Base-by-base conservation (phyloP, 2,888 invertebrate genomes). In the Callyntrura sp. region DNA sequence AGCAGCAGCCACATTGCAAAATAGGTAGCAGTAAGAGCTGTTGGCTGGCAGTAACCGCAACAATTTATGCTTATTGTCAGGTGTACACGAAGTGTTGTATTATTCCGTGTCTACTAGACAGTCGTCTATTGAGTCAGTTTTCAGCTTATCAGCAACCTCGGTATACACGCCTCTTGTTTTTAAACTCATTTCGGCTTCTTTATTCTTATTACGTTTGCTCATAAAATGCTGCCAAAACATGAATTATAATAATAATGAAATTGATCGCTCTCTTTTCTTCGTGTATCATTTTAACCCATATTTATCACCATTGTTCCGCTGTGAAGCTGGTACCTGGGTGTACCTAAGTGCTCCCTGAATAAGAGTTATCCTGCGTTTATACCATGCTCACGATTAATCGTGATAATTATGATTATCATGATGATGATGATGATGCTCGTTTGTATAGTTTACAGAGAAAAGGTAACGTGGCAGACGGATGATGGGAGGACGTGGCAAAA, bases 331-430 rank as follows among this genome's bases (percentile, higher is more conserved):
- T n/a, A n/a, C 25, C 23, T 62, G 25, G 60, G 25, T 62, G 9
- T 62, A 62, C 2, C 9, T 57, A 62, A 9, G 4, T 9, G 28
- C n/a, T n/a, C n/a, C n/a, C n/a, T n/a, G n/a, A n/a, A n/a, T 62
- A 62, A n/a, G 35, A n/a, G 65, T 3, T 23, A 5, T 28, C 14
- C 14, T 55, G 5, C 1, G 11, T 2, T 60, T 35, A 81, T 60
- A n/a, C 43, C 20, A 60, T 60, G 17, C 81, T 81, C 81, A 81
- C 81, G 81, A 60, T 43, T 81, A 60, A 14, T 78, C 78, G 57
- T 81, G 81, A 60, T 81, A n/a, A n/a, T n/a, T n/a, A n/a, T n/a
- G n/a, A n/a, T n/a, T n/a, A n/a, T n/a, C n/a, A n/a, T n/a, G n/a
- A 81, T 81, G 57, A 81, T 60, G 57, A 51, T 20, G 78, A 48